Percentiles rank a stretch among this genome's conserved stretches.
Conservation (phyloP, 2,888 invertebrate species). For the Hypomecis atomaria region DNA sequence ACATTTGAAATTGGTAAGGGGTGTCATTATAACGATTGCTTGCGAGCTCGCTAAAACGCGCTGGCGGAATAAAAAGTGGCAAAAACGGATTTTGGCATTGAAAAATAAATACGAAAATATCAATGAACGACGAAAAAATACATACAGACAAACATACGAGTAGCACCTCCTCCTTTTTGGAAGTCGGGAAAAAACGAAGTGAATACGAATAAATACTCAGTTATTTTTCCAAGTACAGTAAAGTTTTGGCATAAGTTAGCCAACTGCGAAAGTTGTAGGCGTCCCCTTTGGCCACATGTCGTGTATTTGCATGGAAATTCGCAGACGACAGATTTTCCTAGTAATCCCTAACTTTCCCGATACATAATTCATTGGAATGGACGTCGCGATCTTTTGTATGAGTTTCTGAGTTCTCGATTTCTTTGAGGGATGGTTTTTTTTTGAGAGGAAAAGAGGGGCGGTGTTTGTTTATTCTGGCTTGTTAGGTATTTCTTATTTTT, state of each 20-base stretch:
- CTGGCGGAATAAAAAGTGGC: too few relatives aligned
- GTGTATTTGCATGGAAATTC: slow-evolving; percentile 74
- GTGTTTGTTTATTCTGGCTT: not conserved
- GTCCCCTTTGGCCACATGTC: slow-evolving; percentile 60
- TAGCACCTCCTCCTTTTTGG: too few relatives aligned
- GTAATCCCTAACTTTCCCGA: slow-evolving; percentile 55
- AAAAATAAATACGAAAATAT: too few relatives aligned
- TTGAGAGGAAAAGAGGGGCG: not conserved
- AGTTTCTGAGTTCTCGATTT: slow-evolving; percentile 33
- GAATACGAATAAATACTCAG: slow-evolving; percentile 45
- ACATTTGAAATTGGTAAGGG: too few relatives aligned
- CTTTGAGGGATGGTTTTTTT: not conserved
- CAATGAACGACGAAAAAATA: too few relatives aligned
- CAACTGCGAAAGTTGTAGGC: slow-evolving; percentile 33
- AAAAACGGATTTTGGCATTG: too few relatives aligned
- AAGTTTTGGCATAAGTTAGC: slow-evolving; percentile 71
- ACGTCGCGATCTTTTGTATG: slow-evolving; percentile 50
- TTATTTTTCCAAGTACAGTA: slow-evolving; percentile 56
- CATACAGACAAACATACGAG: too few relatives aligned
- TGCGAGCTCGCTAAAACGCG: too few relatives aligned
- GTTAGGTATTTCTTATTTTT: not conserved
- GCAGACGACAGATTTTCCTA: slow-evolving; percentile 56
- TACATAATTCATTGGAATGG: slow-evolving; percentile 60
- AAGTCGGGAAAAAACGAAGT: slow-evolving; percentile 14
- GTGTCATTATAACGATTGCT: too few relatives aligned